Evolutionary conservation across 1,140 invertebrate genomes (phyloP).

Genomic region (Thaumatotibia leucotreta): DNA sequence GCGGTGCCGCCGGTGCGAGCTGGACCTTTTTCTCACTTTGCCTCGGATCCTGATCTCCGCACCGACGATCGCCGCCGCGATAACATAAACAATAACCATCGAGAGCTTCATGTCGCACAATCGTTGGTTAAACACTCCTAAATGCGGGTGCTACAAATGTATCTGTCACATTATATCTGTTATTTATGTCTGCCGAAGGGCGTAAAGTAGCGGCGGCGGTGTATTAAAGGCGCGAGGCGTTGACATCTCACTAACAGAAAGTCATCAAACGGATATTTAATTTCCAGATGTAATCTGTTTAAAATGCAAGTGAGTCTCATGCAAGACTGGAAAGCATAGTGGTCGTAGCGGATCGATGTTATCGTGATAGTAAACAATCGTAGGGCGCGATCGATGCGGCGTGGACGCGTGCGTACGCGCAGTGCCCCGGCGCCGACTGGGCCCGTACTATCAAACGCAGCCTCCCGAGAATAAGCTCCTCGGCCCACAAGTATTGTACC

Average conservation of each 20-base stretch:
- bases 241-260: constrained; percentile 66
- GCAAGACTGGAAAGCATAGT: constrained; percentile 22
- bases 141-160: constrained; percentile 53
- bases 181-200: constrained; percentile 57
- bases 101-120: constrained; percentile 57
- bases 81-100: constrained; percentile 62
- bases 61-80: constrained; percentile 51
- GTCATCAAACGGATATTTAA: constrained; percentile 54
- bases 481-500: constrained; percentile 8
- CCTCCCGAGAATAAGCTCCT: constrained; percentile 29
- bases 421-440: constrained; percentile 57
- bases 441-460: constrained; percentile 51
- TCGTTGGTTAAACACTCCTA: constrained; percentile 50
- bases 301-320: constrained; percentile 29
- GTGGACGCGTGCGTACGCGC: constrained; percentile 63
- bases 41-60: constrained; percentile 61
- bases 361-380: constrained; percentile 60
- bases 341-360: constrained; percentile 20
- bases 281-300: constrained; percentile 33
- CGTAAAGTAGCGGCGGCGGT: constrained; percentile 49
- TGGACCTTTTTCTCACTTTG: constrained; percentile 65
- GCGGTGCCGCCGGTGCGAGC: constrained; percentile 51
- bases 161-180: constrained; percentile 69
- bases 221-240: constrained; percentile 55
- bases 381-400: constrained; percentile 20